Evolutionary conservation across 2,888 invertebrate genomes (phyloP), one percentile per base, ranked within the genome.

Genomic region (Chrysomela aeneicollis): DNA sequence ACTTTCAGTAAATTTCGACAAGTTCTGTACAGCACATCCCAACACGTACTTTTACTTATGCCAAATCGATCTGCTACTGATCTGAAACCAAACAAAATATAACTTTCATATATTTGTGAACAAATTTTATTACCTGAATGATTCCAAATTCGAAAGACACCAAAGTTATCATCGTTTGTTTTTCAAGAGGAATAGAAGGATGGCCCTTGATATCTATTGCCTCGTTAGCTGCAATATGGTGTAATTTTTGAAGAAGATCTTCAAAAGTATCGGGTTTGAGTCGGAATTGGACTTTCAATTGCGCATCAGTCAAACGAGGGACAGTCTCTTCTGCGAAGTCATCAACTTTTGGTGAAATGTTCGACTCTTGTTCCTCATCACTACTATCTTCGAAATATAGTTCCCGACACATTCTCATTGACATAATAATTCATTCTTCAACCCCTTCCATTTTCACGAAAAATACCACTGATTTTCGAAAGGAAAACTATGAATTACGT

Each of bases 31-130:
- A 71, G 53, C n/a, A 70, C 58, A 58, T 61, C 60, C 70, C 68
- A 71, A 46, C 68, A 71, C 1, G 68, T 68, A 9, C 64, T 64
- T 51, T 71, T 68, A 26, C 63, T 67, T 3, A 71, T 51, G 1
- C 67, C 65, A 66, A 71, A 71, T 59, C 68, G 59, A 17, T 64
- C 66, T n/a, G 69, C 63, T 18, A 65, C 58, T 18, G 52, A 60
- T 53, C 62, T 52, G 32, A 55, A 61, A 63, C 26, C 54, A 61
- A 22, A 57, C 60, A 26, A 58, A 26, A 59, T 68, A 59, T 12
- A 35, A 54, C 3, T 26, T 26, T 26, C 6, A 5, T 26, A 26
- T 26, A 26, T 6, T 5, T 26, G 26, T 26, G 26, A 26, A 26
- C 26, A 26, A 26, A 26, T 26, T 26, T 35, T 35, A 12, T 35